Conservation (phyloP, 2,113 vertebrate species). For the Theristicus caerulescens region DNA sequence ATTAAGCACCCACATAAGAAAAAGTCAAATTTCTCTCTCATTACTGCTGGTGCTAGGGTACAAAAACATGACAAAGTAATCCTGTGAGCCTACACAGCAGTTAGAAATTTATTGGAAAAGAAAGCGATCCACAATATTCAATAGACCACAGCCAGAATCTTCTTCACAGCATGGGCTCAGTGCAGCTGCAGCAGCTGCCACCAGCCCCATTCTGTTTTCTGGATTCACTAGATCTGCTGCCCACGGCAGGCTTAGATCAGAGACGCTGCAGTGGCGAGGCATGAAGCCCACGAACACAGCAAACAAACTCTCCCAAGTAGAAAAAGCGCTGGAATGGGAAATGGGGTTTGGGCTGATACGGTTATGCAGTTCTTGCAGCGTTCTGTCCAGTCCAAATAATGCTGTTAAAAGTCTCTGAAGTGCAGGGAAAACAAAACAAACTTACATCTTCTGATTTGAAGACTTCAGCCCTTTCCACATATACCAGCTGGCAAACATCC, state of each 20-base stretch:
- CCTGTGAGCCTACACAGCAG: rapidly evolving
- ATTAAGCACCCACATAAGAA: not conserved
- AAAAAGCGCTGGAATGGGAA: not conserved
- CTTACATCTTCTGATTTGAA: constrained; percentile 92
- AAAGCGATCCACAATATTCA: not conserved
- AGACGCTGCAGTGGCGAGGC: not conserved
- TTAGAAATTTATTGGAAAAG: not conserved
- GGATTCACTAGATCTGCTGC: not conserved
- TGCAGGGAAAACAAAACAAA: not conserved
- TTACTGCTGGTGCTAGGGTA: not conserved
- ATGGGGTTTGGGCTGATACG: not conserved
- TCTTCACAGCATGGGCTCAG: not conserved
- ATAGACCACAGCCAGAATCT: not conserved
- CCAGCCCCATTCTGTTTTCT: not conserved
- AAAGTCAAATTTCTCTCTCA: not conserved
- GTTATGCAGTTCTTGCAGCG: not conserved
- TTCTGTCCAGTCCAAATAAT: not conserved
- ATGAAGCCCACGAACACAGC: not conserved
- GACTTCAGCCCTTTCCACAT: constrained; percentile 95
- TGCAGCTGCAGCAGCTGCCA: not conserved
- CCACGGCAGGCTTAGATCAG: not conserved
- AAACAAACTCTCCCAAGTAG: not conserved
- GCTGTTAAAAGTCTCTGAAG: not conserved
- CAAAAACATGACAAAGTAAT: rapidly evolving
- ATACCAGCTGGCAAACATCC: constrained; percentile 94